A percentile compares a stretch with the other conserved stretches of the same genome.
Evolutionary conservation across 2,888 invertebrate species (phyloP).

Genomic region (Cosmorhoe ocellata): DNA sequence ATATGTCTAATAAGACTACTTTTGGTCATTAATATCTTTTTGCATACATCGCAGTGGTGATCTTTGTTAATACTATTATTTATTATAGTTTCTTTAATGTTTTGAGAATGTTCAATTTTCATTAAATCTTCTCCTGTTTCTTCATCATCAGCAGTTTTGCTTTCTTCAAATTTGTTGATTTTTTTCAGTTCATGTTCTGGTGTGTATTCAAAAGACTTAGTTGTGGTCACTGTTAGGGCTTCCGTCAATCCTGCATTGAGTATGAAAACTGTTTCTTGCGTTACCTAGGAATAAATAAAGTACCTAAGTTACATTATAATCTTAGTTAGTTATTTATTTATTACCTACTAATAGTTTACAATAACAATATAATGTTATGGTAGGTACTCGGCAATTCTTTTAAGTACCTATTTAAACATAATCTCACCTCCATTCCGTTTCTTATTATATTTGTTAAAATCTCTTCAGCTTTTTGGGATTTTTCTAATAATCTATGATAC

Average conservation of each 20-base stretch:
- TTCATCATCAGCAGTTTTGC: not conserved
- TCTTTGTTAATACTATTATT: not conserved
- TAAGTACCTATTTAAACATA: not conserved
- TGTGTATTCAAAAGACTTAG: constrained; percentile 3
- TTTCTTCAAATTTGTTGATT: not conserved
- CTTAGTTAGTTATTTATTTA: no score
- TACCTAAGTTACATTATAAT: no score
- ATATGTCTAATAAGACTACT: not conserved
- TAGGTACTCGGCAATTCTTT: no score
- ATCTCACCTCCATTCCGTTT: not conserved
- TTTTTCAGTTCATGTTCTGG: not conserved
- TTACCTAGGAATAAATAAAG: not conserved
- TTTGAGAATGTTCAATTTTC: constrained; percentile 6
- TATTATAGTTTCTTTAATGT: constrained; percentile 1
- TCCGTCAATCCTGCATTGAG: not conserved
- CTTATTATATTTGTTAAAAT: not conserved
- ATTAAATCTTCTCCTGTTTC: constrained; percentile 4
- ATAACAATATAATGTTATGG: no score
- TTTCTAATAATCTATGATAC: not conserved
- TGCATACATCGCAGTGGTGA: constrained; percentile 3
- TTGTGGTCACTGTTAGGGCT: not conserved
- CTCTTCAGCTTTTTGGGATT: constrained; percentile 5
- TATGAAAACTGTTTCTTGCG: not conserved
- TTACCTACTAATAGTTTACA: not conserved
- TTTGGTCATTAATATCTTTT: constrained; percentile 1